Base-by-base conservation (phyloP, 2,888 invertebrate species). In the Eugnorisma glareosa region DNA sequence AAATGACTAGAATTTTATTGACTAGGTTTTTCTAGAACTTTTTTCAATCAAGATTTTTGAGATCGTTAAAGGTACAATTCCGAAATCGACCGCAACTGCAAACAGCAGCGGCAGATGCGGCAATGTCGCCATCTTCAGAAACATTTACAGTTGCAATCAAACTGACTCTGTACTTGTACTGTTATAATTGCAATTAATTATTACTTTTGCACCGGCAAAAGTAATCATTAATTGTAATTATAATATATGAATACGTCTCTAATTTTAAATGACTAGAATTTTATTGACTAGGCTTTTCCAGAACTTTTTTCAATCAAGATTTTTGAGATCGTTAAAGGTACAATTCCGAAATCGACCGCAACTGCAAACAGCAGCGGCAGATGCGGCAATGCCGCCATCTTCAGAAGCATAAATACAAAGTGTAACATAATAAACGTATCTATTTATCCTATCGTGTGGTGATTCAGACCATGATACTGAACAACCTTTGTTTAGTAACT, bases 261-360 rank as follows among this genome's bases (percentile, higher is more conserved):
- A 35, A 74, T 57, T 77, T 67, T 70, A 63, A 37, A 45, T 54
- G 66, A 86, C 83, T 87, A 86, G 68, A 73, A 51, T 79, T 28
- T 73, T 63, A 77, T 66, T 66, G 79, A 82, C 82, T 83, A 86
- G 75, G n/a, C 37, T 73, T 73, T 71, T 61, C 71, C 76, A 81
- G 13, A 68, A 67, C 21, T 71, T 64, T 37, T n/a, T n/a, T n/a
- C 8, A n/a, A 78, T 48, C 69, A 37, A 63, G 48, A 61, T 59
- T 40, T 35, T 45, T 66, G 70, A 84, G 76, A 81, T 79, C 77
- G 63, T 59, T 73, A 75, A 73, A 74, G 40, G 40, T 64, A 64
- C 64, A 64, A 64, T 64, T 40, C n/a, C n/a, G 40, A n/a, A 40
- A 40, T 8, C 15, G n/a, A 64, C n/a, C 64, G 15, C n/a, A 40